phyloP scores from a whole-genome alignment of 2,113 vertebrate genomes.

The Pteruthius melanotis region DNA sequence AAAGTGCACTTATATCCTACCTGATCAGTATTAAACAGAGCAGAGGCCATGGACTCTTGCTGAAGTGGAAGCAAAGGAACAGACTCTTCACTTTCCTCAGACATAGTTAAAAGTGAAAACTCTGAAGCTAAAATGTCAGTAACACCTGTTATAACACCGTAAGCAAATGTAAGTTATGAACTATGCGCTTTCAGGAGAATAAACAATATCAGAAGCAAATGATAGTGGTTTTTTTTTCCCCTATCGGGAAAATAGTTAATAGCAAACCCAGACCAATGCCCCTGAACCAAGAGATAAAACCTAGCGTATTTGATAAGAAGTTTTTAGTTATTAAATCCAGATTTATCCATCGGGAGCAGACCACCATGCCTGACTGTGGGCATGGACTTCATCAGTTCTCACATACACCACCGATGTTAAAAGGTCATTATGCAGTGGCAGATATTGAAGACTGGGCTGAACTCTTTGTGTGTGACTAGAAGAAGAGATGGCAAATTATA shows the following conservation, averaged over 20 bases:
- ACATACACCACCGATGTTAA: background rate
- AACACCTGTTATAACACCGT: slow-evolving; percentile 59
- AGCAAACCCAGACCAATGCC: slow-evolving; percentile 25
- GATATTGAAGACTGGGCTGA: background rate
- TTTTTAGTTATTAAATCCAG: background rate
- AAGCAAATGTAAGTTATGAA: slow-evolving; percentile 44
- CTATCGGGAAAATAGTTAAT: slow-evolving; percentile 46
- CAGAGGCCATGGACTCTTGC: slow-evolving; percentile 52
- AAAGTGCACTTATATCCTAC: slow-evolving; percentile 53
- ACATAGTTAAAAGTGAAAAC: slow-evolving; percentile 63
- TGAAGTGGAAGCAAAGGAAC: slow-evolving; percentile 68
- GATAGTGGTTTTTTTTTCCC: background rate
- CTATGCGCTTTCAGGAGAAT: slow-evolving; percentile 42
- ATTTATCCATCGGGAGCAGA: background rate
- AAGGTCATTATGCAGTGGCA: background rate
- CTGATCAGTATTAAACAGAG: slow-evolving; percentile 54
- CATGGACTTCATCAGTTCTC: background rate
- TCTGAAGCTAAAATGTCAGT: slow-evolving; percentile 59
- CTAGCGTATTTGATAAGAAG: background rate
- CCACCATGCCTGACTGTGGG: background rate
- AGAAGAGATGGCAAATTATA: background rate
- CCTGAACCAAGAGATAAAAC: background rate
- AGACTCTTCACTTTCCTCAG: slow-evolving; percentile 60
- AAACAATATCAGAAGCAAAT: slow-evolving; percentile 43
- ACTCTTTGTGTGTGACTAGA: background rate